These are phyloP conservation scores for Rhabdophis nuchalis DNA, from an alignment of 2,797 vertebrate species.

Conservation along the genomic window DNA sequence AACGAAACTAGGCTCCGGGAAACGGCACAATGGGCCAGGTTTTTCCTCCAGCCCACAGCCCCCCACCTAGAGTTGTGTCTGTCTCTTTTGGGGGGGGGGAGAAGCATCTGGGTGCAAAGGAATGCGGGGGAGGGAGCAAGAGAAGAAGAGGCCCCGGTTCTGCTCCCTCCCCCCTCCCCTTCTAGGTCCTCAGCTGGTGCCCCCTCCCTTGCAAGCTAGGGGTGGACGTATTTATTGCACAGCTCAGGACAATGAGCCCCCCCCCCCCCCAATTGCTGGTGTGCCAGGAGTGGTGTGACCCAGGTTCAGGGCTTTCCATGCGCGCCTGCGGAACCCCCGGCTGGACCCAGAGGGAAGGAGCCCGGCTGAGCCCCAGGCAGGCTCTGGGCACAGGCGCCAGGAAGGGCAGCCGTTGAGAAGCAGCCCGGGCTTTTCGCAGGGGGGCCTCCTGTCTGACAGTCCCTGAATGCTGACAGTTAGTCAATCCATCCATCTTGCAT, in stretches of 20 bases:
- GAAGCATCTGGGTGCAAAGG: not conserved
- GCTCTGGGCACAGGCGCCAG: not conserved
- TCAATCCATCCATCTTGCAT: not conserved
- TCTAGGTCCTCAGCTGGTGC: not conserved
- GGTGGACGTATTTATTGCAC: not conserved
- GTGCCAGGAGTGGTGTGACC: not conserved
- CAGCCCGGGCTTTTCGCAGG: fast-evolving
- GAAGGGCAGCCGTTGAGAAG: not conserved
- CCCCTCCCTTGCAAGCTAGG: not conserved
- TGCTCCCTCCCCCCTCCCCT: not conserved
- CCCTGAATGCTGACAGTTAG: not conserved
- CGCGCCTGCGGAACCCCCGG: not conserved
- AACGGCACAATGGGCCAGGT: not conserved
- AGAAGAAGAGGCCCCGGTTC: not conserved
- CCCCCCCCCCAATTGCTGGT: not conserved
- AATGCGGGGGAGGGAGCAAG: no score
- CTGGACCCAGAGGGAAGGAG: not conserved
- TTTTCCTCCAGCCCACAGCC: not conserved
- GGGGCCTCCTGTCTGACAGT: not conserved
- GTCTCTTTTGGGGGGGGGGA: not conserved
- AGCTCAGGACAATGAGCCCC: not conserved
- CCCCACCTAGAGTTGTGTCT: not conserved
- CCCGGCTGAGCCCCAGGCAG: not conserved
- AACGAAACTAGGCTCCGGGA: not conserved
- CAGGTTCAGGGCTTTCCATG: not conserved